Evolutionary conservation across 2,797 vertebrate genomes (phyloP), one percentile per base, ranked within the genome.

Genomic region (Falco novaeseelandiae): DNA sequence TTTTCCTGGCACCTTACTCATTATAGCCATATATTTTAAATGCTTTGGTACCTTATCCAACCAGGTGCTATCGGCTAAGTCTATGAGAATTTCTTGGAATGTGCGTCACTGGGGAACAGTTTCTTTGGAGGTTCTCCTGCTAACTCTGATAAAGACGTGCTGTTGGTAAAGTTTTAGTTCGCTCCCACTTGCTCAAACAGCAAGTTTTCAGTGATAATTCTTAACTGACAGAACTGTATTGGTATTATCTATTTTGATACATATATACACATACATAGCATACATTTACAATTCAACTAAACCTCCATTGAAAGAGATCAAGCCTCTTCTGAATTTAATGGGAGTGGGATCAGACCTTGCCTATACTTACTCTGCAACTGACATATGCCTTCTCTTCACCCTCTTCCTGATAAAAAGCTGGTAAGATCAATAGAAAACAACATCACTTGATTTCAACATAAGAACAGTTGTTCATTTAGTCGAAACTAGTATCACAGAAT

Each of bases 391-490:
- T 90, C 34, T 67, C 36, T 62, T 61, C 61, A 70, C 36, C 25
- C 46, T 54, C 19, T 52, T 63, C 54, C 46, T 48, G 14, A 59
- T 74, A 58, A 76, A 86, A 91, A 67, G 14, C 20, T 11, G 34
- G 58, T 30, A 59, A 89, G 90, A 67, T 69, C 74, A 77, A 61
- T 6, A 62, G 74, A 69, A 92, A 94, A 73, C 66, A 3, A 54
- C 46, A 82, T 95, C 22, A 34, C 58, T 87, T 82, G 70, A 91
- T n/a, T 94, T 90, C 61, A 84, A 6, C 5, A 0, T 74, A 95
- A 86, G 74, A 96, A 86, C 67, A 93, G 87, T 78, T 91, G 82
- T 58, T 78, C 89, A 94, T 81, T 93, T 91, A 96, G 61, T 86
- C 79, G 88, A 91, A 95, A 81, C 34, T 42, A 42, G 42, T 42